Percentiles rank a stretch among this genome's conserved stretches.
Evolutionary conservation across 2,797 vertebrate species (phyloP).

Genomic region (Brachyalestes nurse): DNA sequence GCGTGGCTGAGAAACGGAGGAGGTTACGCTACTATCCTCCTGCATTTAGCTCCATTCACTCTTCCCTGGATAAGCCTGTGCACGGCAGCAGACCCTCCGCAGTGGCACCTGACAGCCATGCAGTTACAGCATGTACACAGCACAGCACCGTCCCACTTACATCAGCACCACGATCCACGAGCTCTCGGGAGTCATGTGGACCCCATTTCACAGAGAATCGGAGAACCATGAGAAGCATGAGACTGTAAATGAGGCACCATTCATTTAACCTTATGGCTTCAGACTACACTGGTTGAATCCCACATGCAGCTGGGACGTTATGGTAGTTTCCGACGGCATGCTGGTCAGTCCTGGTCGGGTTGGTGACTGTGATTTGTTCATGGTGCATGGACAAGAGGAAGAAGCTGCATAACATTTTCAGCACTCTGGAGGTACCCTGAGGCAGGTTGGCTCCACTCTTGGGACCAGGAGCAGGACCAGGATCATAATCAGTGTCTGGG

Average conservation of each 20-base stretch:
- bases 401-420: background rate
- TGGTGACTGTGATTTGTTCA: conserved; percentile 22
- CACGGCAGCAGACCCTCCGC: conserved; percentile 23
- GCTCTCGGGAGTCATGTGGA: no score
- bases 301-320: background rate
- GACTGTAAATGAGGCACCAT: background rate
- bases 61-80: background rate
- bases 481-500: background rate
- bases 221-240: background rate
- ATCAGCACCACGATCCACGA: background rate
- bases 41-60: background rate
- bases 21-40: background rate
- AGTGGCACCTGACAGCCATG: conserved; percentile 45
- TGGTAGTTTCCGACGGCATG: background rate
- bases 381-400: conserved; percentile 4
- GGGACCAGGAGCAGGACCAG: background rate
- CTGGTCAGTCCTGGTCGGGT: background rate
- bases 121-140: conserved; percentile 9
- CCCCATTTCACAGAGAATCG: background rate
- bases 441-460: background rate
- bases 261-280: background rate
- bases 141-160: background rate
- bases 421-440: conserved; percentile 15
- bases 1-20: background rate
- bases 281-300: background rate